phyloP scores from a whole-genome alignment of 2,797 vertebrate genomes.

The Spinus olivaceus region DNA sequence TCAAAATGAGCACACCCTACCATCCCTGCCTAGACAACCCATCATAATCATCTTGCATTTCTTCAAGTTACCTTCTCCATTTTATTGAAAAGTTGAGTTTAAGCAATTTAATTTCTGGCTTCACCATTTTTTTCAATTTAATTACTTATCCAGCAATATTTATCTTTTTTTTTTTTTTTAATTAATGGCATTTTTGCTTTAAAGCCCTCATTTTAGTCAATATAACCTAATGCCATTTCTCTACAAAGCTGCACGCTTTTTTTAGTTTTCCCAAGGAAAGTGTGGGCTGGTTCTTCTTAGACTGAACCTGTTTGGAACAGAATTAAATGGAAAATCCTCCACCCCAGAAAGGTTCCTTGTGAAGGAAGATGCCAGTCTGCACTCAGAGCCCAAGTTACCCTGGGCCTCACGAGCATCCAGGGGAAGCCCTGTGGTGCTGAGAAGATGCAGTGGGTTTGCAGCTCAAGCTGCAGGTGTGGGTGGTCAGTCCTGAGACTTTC shows the following conservation, averaged over 20 bases:
- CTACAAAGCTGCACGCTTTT: rapidly evolving
- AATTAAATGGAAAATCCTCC: background rate
- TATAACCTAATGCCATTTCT: background rate
- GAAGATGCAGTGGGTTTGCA: background rate
- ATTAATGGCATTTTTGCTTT: background rate
- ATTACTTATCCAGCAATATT: background rate
- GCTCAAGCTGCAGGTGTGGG: background rate
- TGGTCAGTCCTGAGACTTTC: background rate
- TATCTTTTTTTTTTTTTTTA: background rate
- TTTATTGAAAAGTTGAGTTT: background rate
- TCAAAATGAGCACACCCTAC: background rate
- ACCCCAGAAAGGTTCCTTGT: rapidly evolving
- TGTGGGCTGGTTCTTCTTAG: background rate
- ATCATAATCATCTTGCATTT: background rate
- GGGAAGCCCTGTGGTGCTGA: rapidly evolving
- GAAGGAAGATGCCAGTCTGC: background rate
- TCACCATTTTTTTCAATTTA: background rate
- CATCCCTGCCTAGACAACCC: background rate
- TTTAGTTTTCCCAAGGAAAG: background rate
- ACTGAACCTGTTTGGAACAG: background rate
- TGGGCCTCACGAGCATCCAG: rapidly evolving
- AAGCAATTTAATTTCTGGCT: background rate
- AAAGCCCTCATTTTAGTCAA: background rate
- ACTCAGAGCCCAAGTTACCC: background rate
- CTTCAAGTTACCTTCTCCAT: background rate